phyloP scores from a whole-genome alignment of 2,888 invertebrate species.

The Ectemnius lituratus region DNA sequence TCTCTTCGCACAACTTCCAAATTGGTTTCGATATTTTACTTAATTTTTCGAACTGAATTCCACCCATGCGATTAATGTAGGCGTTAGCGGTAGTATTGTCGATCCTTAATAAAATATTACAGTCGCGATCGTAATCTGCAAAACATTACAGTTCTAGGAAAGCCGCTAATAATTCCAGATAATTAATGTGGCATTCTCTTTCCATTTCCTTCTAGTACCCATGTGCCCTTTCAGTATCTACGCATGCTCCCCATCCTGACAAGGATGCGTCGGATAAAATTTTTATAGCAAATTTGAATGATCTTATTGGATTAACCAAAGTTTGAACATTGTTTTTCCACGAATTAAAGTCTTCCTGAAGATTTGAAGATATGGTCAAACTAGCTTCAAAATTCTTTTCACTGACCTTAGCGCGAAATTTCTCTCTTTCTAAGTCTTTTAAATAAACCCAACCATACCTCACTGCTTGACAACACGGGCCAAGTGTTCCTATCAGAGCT shows the following conservation, averaged over 20 bases:
- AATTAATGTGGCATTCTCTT: no score
- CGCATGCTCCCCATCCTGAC: conserved; percentile 20
- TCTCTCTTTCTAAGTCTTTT: no score
- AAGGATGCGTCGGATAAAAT: conserved; percentile 20
- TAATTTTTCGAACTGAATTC: not conserved
- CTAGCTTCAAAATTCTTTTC: not conserved
- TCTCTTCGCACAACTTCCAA: conserved; percentile 24
- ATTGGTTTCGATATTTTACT: conserved; percentile 13
- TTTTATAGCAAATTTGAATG: not conserved
- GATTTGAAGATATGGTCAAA: not conserved
- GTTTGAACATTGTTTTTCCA: not conserved
- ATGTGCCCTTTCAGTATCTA: not conserved
- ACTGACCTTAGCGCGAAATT: not conserved
- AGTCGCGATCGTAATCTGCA: not conserved
- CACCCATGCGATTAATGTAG: conserved; percentile 18
- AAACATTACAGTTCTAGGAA: conserved; percentile 21
- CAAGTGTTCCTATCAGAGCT: not conserved
- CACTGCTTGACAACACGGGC: conserved; percentile 8
- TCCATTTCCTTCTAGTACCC: no score
- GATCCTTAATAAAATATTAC: conserved; percentile 15
- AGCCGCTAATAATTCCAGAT: conserved; percentile 16
- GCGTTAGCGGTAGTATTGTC: conserved; percentile 30
- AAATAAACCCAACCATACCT: conserved; percentile 13
- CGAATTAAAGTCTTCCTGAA: conserved; percentile 9
- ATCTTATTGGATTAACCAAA: not conserved